A percentile compares a stretch with the other conserved stretches of the same genome.
These are phyloP conservation scores for Drosophila melanosoma DNA, from an alignment of 2,888 invertebrate genomes.

Conservation along the genomic window DNA sequence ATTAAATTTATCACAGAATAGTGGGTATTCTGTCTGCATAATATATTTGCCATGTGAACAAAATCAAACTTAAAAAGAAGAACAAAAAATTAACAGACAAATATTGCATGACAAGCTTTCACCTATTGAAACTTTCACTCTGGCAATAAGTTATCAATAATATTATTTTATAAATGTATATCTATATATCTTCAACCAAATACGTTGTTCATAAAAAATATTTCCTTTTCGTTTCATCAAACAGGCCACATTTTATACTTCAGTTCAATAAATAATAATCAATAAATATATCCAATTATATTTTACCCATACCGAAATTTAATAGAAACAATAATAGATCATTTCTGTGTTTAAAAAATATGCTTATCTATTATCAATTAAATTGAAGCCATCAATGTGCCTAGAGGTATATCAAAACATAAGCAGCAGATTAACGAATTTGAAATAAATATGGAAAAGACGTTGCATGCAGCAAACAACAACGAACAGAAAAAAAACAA, in stretches of 20 bases:
- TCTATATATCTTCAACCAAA: neutral
- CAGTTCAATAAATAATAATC: neutral
- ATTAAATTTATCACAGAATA: neutral
- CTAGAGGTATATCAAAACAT: neutral
- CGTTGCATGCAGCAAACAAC: conserved; percentile 27
- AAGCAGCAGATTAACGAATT: conserved; percentile 14
- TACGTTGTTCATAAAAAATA: neutral
- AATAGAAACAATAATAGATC: neutral
- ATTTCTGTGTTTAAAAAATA: neutral
- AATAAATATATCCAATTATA: neutral
- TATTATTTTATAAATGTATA: no score
- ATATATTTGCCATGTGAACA: no score
- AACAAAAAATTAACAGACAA: neutral
- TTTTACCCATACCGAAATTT: neutral
- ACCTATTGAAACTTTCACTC: neutral
- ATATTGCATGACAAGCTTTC: neutral
- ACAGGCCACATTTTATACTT: neutral
- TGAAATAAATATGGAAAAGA: conserved; percentile 34
- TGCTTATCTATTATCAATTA: neutral
- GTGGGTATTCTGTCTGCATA: no score
- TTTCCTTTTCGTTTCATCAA: neutral
- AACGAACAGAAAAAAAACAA: neutral
- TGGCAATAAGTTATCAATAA: neutral
- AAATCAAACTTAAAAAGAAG: neutral
- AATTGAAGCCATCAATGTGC: conserved; percentile 31